Percentiles rank a stretch among this genome's conserved stretches.
Conservation (phyloP, 2,113 vertebrate species). For the Bubo bubo region DNA sequence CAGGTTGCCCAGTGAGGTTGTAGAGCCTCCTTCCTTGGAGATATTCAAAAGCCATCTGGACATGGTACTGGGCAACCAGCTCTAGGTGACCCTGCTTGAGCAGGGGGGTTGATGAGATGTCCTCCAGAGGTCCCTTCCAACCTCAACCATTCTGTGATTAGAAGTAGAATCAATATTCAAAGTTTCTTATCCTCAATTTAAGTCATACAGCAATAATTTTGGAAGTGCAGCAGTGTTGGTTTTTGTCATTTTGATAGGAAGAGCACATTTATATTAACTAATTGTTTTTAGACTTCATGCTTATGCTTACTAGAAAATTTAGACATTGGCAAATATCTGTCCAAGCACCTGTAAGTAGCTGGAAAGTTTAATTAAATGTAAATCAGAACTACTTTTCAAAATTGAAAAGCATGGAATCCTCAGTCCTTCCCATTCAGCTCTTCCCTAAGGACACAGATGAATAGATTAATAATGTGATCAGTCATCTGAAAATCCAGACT, state of each 20-base stretch:
- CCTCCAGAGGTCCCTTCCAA: background rate
- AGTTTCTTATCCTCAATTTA: background rate
- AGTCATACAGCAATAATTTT: background rate
- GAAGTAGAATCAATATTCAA: background rate
- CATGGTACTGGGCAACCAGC: rapidly evolving
- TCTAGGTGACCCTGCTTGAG: no score
- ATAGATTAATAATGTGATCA: background rate
- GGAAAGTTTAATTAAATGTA: background rate
- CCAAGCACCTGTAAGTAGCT: background rate
- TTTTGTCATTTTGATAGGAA: background rate
- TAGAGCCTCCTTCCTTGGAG: background rate
- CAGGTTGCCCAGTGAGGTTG: background rate
- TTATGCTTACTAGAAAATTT: background rate
- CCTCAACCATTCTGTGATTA: background rate
- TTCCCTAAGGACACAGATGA: background rate
- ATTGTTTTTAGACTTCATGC: background rate
- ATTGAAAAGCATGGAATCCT: background rate
- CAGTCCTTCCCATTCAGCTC: background rate
- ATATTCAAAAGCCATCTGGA: background rate
- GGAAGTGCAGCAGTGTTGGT: background rate
- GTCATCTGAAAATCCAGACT: background rate
- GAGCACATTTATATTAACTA: background rate
- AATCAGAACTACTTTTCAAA: background rate
- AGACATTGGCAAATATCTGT: background rate
- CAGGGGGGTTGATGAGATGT: background rate